Percentiles rank a stretch among this genome's conserved stretches.
Evolutionary conservation across 92 coral and sea anemone genomes (phyloP).

Genomic region (Chrysogorgia sp.): DNA sequence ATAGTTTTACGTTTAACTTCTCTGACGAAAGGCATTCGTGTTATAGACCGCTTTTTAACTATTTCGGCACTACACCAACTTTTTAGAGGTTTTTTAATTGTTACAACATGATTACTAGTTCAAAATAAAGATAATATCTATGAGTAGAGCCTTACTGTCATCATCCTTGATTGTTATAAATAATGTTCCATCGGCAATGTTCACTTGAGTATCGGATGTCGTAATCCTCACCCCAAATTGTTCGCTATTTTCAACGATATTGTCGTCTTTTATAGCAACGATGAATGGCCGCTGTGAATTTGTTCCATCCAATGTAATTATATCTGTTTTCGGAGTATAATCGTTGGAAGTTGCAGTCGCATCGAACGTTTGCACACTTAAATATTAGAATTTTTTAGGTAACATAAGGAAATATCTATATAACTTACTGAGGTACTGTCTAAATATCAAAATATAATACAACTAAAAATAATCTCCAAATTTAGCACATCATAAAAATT

Average conservation of each 20-base stretch:
- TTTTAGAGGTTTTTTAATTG: too few relatives aligned
- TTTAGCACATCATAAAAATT: too few relatives aligned
- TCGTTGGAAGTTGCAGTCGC: constrained; percentile 16
- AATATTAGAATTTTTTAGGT: not conserved
- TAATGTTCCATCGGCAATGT: not conserved
- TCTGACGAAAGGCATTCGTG: too few relatives aligned
- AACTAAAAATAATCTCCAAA: too few relatives aligned
- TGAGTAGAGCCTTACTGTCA: constrained; percentile 13
- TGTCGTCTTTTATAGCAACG: constrained; percentile 8
- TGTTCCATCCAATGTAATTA: constrained; percentile 5
- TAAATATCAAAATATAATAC: too few relatives aligned
- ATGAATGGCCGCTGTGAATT: not conserved
- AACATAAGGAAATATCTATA: not conserved
- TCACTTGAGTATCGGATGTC: constrained; percentile 2
- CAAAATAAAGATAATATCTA: too few relatives aligned
- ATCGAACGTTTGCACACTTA: constrained; percentile 29
- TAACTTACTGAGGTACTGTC: too few relatives aligned
- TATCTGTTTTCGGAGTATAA: constrained; percentile 9
- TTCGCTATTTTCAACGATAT: constrained; percentile 25
- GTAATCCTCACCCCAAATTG: not conserved
- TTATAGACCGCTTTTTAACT: too few relatives aligned
- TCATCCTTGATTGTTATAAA: constrained; percentile 7
- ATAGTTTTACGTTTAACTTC: too few relatives aligned
- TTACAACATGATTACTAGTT: too few relatives aligned
- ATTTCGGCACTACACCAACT: not conserved